A percentile compares a stretch with the other conserved stretches of the same genome.
These are phyloP conservation scores for Plecotus auritus DNA, from an alignment of 2,113 vertebrate genomes.

Conservation along the genomic window DNA sequence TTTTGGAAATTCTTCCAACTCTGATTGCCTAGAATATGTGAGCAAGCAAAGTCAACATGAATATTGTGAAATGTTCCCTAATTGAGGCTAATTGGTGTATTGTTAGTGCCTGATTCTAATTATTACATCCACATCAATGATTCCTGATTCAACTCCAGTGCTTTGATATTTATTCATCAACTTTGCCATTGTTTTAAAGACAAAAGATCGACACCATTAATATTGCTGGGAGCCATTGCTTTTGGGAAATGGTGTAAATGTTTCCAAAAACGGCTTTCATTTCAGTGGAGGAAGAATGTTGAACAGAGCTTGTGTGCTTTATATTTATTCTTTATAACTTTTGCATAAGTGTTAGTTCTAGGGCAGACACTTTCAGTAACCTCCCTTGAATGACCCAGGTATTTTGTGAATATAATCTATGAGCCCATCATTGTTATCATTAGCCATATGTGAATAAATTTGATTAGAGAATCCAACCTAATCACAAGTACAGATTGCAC, in stretches of 20 bases:
- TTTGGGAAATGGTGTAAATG: not conserved
- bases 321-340: not conserved
- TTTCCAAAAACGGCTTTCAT: not conserved
- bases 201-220: not conserved
- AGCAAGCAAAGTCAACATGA: not conserved
- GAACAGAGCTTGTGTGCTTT: not conserved
- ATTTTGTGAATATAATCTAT: not conserved
- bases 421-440: not conserved
- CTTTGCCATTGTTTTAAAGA: not conserved
- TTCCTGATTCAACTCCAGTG: not conserved
- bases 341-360: not conserved
- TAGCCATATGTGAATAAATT: not conserved
- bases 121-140: not conserved
- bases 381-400: not conserved
- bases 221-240: not conserved
- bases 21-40: not conserved
- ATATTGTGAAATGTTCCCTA: not conserved
- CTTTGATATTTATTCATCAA: not conserved
- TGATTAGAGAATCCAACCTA: not conserved
- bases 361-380: not conserved
- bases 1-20: not conserved
- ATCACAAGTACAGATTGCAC: not conserved
- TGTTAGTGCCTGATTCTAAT: not conserved
- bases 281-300: not conserved
- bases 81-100: not conserved